Conservation (phyloP, 2,888 invertebrate species). For the Protodeltote pygarga region DNA sequence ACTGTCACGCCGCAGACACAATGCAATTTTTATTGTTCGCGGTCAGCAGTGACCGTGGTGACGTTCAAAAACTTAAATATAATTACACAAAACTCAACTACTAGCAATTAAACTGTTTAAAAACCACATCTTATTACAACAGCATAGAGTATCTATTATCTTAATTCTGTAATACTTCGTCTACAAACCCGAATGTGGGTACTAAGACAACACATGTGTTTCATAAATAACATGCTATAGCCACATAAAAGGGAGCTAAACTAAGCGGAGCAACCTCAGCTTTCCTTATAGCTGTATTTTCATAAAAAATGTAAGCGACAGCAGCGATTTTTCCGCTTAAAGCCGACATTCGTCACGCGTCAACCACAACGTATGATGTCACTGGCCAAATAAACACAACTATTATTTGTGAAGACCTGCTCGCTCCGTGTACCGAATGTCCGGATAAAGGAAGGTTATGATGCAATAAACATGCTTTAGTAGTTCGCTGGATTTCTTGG, state of each 20-base stretch:
- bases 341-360: conserved; percentile 65
- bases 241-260: conserved; percentile 38
- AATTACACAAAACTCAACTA: neutral
- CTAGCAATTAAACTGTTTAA: too few relatives aligned
- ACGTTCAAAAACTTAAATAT: too few relatives aligned
- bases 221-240: conserved; percentile 40
- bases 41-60: too few relatives aligned
- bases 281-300: conserved; percentile 54
- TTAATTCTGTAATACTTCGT: conserved; percentile 23
- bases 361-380: conserved; percentile 61
- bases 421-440: conserved; percentile 21
- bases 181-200: conserved; percentile 12
- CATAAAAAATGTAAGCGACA: conserved; percentile 58
- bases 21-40: too few relatives aligned
- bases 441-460: conserved; percentile 9
- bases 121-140: too few relatives aligned
- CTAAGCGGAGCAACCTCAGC: conserved; percentile 36
- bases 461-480: conserved; percentile 10
- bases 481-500: neutral
- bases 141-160: conserved; percentile 13
- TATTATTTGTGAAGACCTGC: conserved; percentile 54
- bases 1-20: too few relatives aligned
- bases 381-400: conserved; percentile 60
- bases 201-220: conserved; percentile 34
- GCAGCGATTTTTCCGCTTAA: conserved; percentile 57